Conservation (phyloP, 2,888 invertebrate genomes). For the Ophion costatus region DNA sequence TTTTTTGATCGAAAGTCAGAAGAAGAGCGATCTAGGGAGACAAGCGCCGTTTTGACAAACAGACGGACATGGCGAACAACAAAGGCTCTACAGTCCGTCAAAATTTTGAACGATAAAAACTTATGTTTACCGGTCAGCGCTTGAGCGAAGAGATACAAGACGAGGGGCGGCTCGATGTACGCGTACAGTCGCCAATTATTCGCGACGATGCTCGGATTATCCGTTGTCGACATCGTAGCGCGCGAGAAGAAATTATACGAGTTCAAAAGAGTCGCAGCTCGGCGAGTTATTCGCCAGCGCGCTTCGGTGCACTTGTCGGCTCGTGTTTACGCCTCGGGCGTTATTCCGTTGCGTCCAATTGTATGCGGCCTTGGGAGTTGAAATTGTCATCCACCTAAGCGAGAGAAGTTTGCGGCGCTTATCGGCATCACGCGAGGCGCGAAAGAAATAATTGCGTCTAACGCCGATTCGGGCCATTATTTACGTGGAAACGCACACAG, state of each 20-base stretch:
- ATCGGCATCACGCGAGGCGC: not conserved
- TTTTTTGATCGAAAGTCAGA: too few relatives aligned
- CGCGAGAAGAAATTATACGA: slow-evolving; percentile 14
- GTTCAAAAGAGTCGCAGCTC: not conserved
- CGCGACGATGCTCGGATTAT: slow-evolving; percentile 30
- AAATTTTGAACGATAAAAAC: not conserved
- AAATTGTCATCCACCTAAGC: slow-evolving; percentile 11
- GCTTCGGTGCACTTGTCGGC: not conserved
- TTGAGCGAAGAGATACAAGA: slow-evolving; percentile 71
- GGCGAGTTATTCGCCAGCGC: not conserved
- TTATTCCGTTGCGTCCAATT: slow-evolving; percentile 1
- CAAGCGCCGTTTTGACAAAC: too few relatives aligned
- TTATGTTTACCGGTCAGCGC: slow-evolving; percentile 72
- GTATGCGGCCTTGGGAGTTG: slow-evolving; percentile 6
- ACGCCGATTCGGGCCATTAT: slow-evolving; percentile 13
- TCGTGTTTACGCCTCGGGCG: not conserved
- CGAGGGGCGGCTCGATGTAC: slow-evolving; percentile 75
- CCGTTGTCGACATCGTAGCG: slow-evolving; percentile 57
- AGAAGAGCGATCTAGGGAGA: too few relatives aligned
- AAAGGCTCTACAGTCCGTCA: too few relatives aligned
- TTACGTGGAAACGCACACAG: slow-evolving; percentile 4
- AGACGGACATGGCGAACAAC: too few relatives aligned
- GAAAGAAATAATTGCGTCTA: not conserved
- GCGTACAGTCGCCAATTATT: slow-evolving; percentile 72
- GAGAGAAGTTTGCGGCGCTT: not conserved